phyloP scores from a whole-genome alignment of 2,888 invertebrate genomes.

The Chrysotoxum bicinctum region DNA sequence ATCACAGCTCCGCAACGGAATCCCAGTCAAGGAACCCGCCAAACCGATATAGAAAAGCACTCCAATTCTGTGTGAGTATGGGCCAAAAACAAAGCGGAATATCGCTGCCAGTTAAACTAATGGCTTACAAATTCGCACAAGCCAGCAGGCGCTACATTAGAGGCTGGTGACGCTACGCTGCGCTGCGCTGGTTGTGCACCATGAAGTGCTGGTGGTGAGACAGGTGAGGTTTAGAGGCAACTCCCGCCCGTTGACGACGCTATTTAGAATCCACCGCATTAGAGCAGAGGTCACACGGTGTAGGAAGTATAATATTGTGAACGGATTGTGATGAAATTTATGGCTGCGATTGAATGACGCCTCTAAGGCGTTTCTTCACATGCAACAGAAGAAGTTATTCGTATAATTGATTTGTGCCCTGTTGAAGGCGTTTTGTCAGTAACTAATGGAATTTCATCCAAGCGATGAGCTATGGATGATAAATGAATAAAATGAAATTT shows the following conservation, averaged over 20 bases:
- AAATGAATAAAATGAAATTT: slow-evolving; percentile 28
- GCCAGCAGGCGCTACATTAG: slow-evolving; percentile 44
- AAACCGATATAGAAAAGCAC: not conserved
- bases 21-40: not conserved
- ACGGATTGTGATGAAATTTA: slow-evolving; percentile 66
- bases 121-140: slow-evolving; percentile 59
- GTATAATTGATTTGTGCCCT: slow-evolving; percentile 67
- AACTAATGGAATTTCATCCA: slow-evolving; percentile 55
- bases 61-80: slow-evolving; percentile 12
- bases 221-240: not conserved
- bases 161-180: not conserved
- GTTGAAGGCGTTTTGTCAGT: slow-evolving; percentile 66
- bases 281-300: slow-evolving; percentile 62
- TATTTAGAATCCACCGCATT: slow-evolving; percentile 51
- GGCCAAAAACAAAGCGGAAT: slow-evolving; percentile 31
- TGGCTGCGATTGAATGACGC: slow-evolving; percentile 69
- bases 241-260: not conserved
- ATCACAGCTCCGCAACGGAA: slow-evolving; percentile 35
- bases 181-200: not conserved
- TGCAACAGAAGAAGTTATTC: slow-evolving; percentile 45
- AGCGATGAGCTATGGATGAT: slow-evolving; percentile 50
- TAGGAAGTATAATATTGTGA: slow-evolving; percentile 62
- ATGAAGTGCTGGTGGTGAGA: not conserved
- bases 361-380: slow-evolving; percentile 56
- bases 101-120: slow-evolving; percentile 55